Evolutionary conservation across 2,113 vertebrate genomes (phyloP), one percentile per base, ranked within the genome.

Genomic region (Centrocercus urophasianus): DNA sequence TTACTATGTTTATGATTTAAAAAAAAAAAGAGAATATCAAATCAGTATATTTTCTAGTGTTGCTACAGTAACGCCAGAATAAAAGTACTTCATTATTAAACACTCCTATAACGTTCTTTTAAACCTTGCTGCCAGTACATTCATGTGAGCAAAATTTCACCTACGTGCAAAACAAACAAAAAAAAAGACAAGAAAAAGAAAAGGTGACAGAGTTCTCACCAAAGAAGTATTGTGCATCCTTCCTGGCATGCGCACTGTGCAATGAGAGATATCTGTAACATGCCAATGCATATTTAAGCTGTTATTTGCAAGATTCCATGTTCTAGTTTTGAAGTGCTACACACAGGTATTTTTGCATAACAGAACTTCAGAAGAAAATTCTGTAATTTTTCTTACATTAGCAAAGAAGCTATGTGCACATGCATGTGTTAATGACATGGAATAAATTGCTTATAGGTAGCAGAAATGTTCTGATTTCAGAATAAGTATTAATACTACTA

Each of bases 181-280:
- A 45, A 38, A 12, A 50, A 21, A 16, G 20, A 50, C 22, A 50
- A 6, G 30, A 12, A 56, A 24, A 28, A 40, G 17, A n/a, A 57
- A 9, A 8, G 13, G 15, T 57, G 9, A 63, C 22, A 66, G 8
- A 18, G 4, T 82, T 93, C 2, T 8, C 38, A 6, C 42, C 54
- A 71, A 79, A 74, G 40, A 76, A 79, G 4, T 14, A 43, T 12
- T n/a, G 14, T 19, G 15, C 40, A 32, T 34, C 9, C 17, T 30
- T 16, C 10, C 22, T 27, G 24, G 11, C 4, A 71, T 0, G 0
- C 9, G 1, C 42, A 4, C 19, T 27, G 56, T 60, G 81, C 54
- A 83, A 61, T 73, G 64, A 63, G 13, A 61, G 19, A 61, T 2
- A 2, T 40, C 17, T 66, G 42, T 74, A 87, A 73, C 1, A 27